These are phyloP conservation scores for Peribatodes rhomboidaria DNA, from an alignment of 2,888 invertebrate species.

Conservation along the genomic window DNA sequence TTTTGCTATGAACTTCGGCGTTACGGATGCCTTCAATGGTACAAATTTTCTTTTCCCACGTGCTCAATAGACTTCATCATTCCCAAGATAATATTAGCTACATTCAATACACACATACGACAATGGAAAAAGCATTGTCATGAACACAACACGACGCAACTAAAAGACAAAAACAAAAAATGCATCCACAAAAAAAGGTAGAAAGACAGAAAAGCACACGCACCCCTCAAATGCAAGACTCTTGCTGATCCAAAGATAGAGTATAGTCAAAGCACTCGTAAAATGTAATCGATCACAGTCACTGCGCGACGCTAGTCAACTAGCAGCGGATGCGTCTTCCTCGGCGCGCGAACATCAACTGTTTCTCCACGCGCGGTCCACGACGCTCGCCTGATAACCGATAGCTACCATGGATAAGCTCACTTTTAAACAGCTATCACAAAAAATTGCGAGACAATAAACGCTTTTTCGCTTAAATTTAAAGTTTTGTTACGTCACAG, in stretches of 20 bases:
- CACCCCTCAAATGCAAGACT: constrained; percentile 68
- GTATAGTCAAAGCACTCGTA: constrained; percentile 67
- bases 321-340: constrained; percentile 80
- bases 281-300: constrained; percentile 65
- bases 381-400: constrained; percentile 75
- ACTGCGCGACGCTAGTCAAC: constrained; percentile 65
- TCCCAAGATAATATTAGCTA: constrained; percentile 1
- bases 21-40: constrained; percentile 20
- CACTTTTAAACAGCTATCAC: constrained; percentile 58
- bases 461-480: constrained; percentile 48
- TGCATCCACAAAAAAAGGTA: background rate
- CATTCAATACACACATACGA: constrained; percentile 1
- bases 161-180: background rate
- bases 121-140: constrained; percentile 27
- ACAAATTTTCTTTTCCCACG: constrained; percentile 33
- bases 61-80: constrained; percentile 23
- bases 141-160: constrained; percentile 3
- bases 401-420: constrained; percentile 72
- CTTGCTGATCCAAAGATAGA: constrained; percentile 52
- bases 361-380: constrained; percentile 67
- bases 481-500: constrained; percentile 32
- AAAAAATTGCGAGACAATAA: constrained; percentile 64
- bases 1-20: constrained; percentile 18
- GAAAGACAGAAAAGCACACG: constrained; percentile 60
- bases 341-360: constrained; percentile 84